A percentile compares a stretch with the other conserved stretches of the same genome.
Evolutionary conservation across 1,140 invertebrate genomes (phyloP).

Genomic region (Drosophila mojavensis): DNA sequence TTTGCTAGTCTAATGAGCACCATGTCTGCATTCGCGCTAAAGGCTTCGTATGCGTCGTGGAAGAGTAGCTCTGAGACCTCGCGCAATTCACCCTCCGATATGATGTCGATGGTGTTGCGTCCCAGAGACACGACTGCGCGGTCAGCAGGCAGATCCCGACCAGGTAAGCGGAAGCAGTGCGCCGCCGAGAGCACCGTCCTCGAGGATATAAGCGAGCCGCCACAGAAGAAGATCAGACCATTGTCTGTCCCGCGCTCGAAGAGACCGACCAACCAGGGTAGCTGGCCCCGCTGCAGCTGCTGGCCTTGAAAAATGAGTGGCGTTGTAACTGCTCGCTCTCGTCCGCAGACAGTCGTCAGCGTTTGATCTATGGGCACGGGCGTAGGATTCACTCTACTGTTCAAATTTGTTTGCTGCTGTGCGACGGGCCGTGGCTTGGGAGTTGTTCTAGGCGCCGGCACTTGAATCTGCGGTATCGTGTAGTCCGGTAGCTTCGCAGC

Average conservation of each 20-base stretch:
- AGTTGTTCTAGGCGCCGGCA: no score
- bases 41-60: constrained; percentile 84
- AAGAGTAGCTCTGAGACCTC: constrained; percentile 74
- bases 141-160: constrained; percentile 47
- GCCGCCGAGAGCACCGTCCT: constrained; percentile 85
- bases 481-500: not conserved
- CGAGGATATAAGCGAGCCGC: constrained; percentile 85
- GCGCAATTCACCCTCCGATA: constrained; percentile 63
- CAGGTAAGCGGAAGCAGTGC: constrained; percentile 78
- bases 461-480: not conserved
- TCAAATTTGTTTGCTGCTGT: not conserved
- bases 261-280: constrained; percentile 89
- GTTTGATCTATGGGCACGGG: constrained; percentile 9
- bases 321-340: constrained; percentile 62
- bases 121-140: constrained; percentile 82
- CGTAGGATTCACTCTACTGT: not conserved
- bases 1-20: constrained; percentile 83
- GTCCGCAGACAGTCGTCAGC: constrained; percentile 46
- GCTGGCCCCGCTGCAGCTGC: constrained; percentile 85
- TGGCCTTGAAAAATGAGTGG: constrained; percentile 86
- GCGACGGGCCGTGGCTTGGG: not conserved
- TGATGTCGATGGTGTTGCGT: constrained; percentile 76
- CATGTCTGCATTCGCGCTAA: constrained; percentile 84
- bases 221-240: constrained; percentile 78
- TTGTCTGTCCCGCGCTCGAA: constrained; percentile 78